Percentiles rank a stretch among this genome's conserved stretches.
These are phyloP conservation scores for Emydura subglobosa DNA, from an alignment of 2,113 vertebrate genomes.

Conservation along the genomic window DNA sequence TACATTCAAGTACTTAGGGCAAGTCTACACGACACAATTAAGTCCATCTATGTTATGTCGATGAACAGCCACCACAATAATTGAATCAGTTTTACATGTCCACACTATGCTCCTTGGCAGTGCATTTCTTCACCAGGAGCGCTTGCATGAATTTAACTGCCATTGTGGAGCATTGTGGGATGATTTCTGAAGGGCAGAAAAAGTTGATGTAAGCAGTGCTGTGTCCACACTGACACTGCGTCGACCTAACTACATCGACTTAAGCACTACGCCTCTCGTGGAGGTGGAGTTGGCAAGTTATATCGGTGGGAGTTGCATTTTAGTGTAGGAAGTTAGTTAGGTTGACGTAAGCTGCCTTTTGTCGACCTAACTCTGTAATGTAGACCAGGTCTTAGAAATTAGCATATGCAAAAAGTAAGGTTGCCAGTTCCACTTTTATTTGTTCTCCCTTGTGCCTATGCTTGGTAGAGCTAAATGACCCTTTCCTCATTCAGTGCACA, in stretches of 20 bases:
- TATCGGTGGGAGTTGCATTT: not conserved
- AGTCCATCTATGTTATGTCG: not conserved
- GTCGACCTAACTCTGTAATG: not conserved
- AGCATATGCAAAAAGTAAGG: not conserved
- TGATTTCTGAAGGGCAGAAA: not conserved
- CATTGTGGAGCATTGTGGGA: not conserved
- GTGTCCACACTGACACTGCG: no score
- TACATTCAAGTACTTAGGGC: not conserved
- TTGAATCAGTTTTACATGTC: not conserved
- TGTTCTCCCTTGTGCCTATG: not conserved
- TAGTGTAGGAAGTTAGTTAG: not conserved
- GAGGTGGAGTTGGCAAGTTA: not conserved
- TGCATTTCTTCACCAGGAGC: not conserved
- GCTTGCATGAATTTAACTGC: not conserved
- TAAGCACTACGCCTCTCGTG: not conserved
- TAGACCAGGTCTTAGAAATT: not conserved
- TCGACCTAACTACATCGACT: no score
- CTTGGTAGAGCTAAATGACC: not conserved
- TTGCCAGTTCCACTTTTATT: not conserved
- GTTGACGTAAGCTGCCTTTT: no score
- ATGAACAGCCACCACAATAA: not conserved
- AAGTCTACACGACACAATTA: not conserved
- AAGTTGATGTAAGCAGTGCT: not conserved
- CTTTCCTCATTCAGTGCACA: not conserved
- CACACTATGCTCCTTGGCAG: not conserved